Base-by-base conservation (phyloP, 2,113 vertebrate species). In the Equus przewalskii region DNA sequence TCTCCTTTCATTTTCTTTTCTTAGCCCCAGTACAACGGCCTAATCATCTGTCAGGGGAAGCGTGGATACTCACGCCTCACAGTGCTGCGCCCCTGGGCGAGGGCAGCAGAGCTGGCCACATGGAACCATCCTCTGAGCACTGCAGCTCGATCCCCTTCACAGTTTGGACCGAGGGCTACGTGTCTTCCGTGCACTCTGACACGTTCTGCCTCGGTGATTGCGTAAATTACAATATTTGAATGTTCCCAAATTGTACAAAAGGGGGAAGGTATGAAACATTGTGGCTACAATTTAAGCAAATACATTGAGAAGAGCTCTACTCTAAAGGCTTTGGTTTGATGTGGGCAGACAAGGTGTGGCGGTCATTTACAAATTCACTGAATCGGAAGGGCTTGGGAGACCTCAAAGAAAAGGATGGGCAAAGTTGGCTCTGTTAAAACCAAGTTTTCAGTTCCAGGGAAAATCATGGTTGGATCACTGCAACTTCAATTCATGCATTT, bases 41-140 rank as follows among this genome's bases (percentile, higher is more conserved):
- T 54, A 15, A 13, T 16, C 56, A 3, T 41, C 60, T 30, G 19
- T 73, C 79, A 80, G 24, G 70, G 36, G 65, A 60, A 28, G 11
- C 8, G 30, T 60, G 19, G 56, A 8, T 30, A 0, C 21, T 0
- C 28, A 1, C 0, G 21, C 4, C 64, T 41, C 13, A 4, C 24
- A 22, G 16, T 1, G 12, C 36, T 22, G 28, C 30, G 56, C 12
- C 67, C 46, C 22, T 3, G 4, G 10, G 3, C 4, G 1, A 58
- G 12, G 19, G 18, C 12, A 82, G 30, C 22, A 33, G 1, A 73
- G 3, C 10, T 56, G 51, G 22, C 44, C 46, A 58, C 41, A 0
- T 7, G 54, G 51, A 49, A 10, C 21, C 4, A 3, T 7, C 18
- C 6, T 44, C 46, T 69, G 28, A 28, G 14, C 6, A 1, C n/a